These are phyloP conservation scores for Amphipoea lucens DNA, from an alignment of 2,888 invertebrate species.

Conservation along the genomic window DNA sequence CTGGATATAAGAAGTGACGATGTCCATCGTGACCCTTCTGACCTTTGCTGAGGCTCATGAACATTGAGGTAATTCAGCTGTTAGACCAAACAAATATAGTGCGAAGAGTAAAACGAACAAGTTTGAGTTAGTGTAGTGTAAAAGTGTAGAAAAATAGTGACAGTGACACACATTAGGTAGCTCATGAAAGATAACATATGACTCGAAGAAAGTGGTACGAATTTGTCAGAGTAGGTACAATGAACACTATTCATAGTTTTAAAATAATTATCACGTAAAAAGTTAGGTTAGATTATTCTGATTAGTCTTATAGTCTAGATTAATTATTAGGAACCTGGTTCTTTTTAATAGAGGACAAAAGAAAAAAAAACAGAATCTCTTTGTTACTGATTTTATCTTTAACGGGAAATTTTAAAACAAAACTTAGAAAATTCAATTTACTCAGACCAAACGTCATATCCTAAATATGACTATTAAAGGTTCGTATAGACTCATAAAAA, in stretches of 20 bases:
- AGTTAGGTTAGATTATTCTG: too few species aligned
- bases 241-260: background rate
- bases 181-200: too few species aligned
- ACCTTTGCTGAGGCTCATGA: background rate
- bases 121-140: background rate
- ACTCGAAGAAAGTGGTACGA: background rate
- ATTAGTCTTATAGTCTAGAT: too few species aligned
- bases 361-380: background rate
- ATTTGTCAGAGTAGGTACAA: background rate
- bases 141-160: background rate
- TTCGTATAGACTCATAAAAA: conserved; percentile 19
- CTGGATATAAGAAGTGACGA: too few species aligned
- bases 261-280: too few species aligned
- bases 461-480: background rate
- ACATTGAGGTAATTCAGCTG: background rate
- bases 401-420: background rate
- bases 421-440: background rate
- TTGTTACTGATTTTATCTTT: background rate
- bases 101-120: background rate
- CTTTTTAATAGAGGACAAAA: too few species aligned
- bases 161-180: too few species aligned
- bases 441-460: background rate
- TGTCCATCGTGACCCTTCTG: too few species aligned
- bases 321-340: too few species aligned
- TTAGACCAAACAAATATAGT: background rate